Evolutionary conservation across 2,888 invertebrate species (phyloP).

Genomic region (Cataglyphis altisquamis): DNA sequence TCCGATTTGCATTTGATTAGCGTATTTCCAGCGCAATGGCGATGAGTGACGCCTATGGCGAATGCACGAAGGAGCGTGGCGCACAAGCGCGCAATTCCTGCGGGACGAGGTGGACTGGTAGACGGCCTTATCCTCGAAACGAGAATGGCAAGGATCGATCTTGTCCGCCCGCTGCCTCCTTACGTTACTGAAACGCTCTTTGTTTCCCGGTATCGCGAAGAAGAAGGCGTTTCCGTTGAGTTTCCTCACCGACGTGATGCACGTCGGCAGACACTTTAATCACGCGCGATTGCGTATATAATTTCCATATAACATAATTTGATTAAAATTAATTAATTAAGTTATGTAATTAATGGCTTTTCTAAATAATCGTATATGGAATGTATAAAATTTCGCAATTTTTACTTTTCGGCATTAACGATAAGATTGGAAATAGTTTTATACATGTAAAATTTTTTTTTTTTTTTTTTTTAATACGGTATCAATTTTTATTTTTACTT

Average conservation of each 20-base stretch:
- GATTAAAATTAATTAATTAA: conserved; percentile 5
- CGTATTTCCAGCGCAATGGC: conserved; percentile 49
- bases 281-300: background rate
- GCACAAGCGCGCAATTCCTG: conserved; percentile 65
- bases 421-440: background rate
- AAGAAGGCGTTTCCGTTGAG: conserved; percentile 48
- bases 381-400: background rate
- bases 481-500: background rate
- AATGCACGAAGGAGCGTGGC: conserved; percentile 60
- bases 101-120: conserved; percentile 59
- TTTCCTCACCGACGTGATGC: conserved; percentile 18
- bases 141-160: conserved; percentile 72
- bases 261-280: conserved; percentile 30
- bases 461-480: background rate
- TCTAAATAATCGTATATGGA: background rate
- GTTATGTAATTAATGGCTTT: background rate
- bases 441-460: background rate
- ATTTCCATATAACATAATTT: background rate
- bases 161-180: conserved; percentile 66
- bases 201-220: conserved; percentile 44
- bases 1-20: conserved; percentile 54
- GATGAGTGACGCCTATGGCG: conserved; percentile 56
- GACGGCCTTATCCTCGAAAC: conserved; percentile 71
- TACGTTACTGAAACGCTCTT: conserved; percentile 53
- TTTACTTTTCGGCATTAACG: background rate